phyloP scores from a whole-genome alignment of 92 coral and sea anemone species.

The Porites rus region DNA sequence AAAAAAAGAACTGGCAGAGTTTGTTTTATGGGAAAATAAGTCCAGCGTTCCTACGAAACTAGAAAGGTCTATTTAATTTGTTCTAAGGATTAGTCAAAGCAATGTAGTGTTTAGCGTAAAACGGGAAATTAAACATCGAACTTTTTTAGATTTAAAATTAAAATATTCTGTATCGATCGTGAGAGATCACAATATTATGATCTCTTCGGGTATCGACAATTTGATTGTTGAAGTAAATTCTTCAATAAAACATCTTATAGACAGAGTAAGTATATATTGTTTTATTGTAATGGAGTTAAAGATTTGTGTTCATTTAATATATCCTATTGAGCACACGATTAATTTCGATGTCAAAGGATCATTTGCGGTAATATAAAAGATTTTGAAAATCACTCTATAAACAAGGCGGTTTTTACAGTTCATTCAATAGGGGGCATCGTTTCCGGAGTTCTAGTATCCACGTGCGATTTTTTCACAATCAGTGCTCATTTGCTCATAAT shows the following conservation, averaged over 20 bases:
- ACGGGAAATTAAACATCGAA: background rate
- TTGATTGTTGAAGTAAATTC: too few relatives aligned
- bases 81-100: background rate
- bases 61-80: constrained; percentile 4
- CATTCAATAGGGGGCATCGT: background rate
- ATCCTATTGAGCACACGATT: background rate
- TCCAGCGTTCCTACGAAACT: background rate
- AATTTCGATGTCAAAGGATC: constrained; percentile 5
- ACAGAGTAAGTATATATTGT: too few relatives aligned
- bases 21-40: background rate
- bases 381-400: background rate
- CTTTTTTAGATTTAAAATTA: background rate
- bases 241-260: too few relatives aligned
- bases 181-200: too few relatives aligned
- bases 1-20: background rate
- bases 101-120: background rate
- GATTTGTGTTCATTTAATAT: background rate
- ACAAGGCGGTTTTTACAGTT: background rate
- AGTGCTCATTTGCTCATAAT: background rate
- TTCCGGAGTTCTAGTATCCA: background rate
- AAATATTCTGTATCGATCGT: too few relatives aligned
- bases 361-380: background rate
- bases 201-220: too few relatives aligned
- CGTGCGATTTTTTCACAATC: background rate
- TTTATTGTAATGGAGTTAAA: too few relatives aligned